These are phyloP conservation scores for Thunnus maccoyii DNA, from an alignment of 2,113 vertebrate genomes.

Conservation along the genomic window DNA sequence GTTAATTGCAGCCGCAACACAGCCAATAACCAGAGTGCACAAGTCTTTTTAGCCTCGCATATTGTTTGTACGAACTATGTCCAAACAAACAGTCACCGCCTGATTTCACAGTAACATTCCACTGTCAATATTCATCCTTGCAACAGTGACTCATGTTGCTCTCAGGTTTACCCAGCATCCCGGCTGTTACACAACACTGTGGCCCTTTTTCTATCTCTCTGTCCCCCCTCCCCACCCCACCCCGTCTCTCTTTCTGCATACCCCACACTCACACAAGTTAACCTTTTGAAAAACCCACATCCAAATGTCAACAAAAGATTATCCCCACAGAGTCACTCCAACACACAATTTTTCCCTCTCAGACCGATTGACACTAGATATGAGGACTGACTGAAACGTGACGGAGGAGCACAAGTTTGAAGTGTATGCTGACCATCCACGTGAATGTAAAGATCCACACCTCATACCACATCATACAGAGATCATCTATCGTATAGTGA, in stretches of 20 bases:
- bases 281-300: slow-evolving; percentile 46
- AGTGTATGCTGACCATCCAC: not conserved
- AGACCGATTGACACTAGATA: slow-evolving; percentile 33
- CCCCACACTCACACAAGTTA: slow-evolving; percentile 21
- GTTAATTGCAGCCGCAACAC: slow-evolving; percentile 12
- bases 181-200: slow-evolving; percentile 43
- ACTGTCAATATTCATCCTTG: slow-evolving; percentile 45
- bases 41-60: not conserved
- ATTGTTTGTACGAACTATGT: slow-evolving; percentile 49
- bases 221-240: not conserved
- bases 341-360: slow-evolving; percentile 28
- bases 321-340: slow-evolving; percentile 37
- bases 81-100: slow-evolving; percentile 56
- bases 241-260: not conserved
- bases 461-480: too few relatives aligned
- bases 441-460: too few relatives aligned
- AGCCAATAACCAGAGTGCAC: slow-evolving; percentile 1
- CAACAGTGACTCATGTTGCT: slow-evolving; percentile 54
- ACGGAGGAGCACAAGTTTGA: slow-evolving; percentile 11
- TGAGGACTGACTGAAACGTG: slow-evolving; percentile 11
- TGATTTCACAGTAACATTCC: slow-evolving; percentile 42
- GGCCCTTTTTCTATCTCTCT: slow-evolving; percentile 9
- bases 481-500: too few relatives aligned
- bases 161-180: slow-evolving; percentile 42
- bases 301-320: slow-evolving; percentile 64